Evolutionary conservation across 2,888 invertebrate species (phyloP).

Genomic region (Cetonia aurata): DNA sequence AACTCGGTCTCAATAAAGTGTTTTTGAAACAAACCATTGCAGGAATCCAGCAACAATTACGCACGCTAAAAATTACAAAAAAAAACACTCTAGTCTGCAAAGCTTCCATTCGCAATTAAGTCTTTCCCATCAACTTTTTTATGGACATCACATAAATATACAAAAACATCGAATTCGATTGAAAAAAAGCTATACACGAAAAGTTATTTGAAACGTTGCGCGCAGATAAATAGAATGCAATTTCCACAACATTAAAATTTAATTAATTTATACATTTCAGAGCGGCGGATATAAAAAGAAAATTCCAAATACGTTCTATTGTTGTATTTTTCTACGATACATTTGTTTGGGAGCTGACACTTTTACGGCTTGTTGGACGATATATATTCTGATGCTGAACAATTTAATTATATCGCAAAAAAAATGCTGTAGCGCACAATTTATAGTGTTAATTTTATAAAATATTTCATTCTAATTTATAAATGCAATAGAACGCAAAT

Average conservation of each 20-base stretch:
- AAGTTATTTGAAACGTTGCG: constrained; percentile 10
- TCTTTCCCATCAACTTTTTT: too few species aligned
- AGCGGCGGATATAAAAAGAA: constrained; percentile 24
- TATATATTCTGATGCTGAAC: constrained; percentile 30
- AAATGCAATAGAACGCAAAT: not conserved
- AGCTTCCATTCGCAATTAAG: too few species aligned
- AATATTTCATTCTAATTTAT: constrained; percentile 26
- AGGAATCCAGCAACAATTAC: not conserved
- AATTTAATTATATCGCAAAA: constrained; percentile 38
- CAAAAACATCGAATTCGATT: not conserved
- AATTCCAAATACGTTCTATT: constrained; percentile 27
- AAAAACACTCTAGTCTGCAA: too few species aligned
- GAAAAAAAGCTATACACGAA: not conserved
- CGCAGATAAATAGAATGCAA: constrained; percentile 17
- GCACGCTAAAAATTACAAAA: not conserved
- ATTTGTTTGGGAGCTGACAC: constrained; percentile 29
- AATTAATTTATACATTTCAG: constrained; percentile 41
- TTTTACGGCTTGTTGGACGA: constrained; percentile 27
- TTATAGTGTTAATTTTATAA: constrained; percentile 29
- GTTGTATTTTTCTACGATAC: constrained; percentile 36
- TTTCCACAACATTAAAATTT: constrained; percentile 45
- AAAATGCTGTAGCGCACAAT: constrained; percentile 1
- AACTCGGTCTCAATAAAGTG: constrained; percentile 12
- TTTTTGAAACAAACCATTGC: too few species aligned
- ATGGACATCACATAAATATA: too few species aligned